Evolutionary conservation across 2,888 invertebrate genomes (phyloP).

Genomic region (Pyrrhia umbra): DNA sequence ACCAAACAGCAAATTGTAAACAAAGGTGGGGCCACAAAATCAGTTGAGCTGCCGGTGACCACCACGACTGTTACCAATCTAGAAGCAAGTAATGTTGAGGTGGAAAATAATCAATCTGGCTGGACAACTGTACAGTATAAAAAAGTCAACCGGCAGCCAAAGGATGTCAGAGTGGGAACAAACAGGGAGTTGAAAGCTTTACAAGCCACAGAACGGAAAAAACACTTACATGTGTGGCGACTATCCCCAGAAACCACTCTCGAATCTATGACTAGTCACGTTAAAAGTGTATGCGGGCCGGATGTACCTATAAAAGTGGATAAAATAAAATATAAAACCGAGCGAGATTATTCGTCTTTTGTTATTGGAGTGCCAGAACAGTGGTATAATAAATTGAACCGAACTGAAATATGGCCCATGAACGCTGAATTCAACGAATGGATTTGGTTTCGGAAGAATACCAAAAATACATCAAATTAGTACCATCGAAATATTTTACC

Average conservation of each 20-base stretch:
- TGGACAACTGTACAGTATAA: conserved; percentile 1
- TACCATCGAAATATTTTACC: neutral
- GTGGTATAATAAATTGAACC: neutral
- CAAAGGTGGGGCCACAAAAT: conserved; percentile 9
- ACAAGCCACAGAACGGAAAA: conserved; percentile 6
- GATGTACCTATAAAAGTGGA: conserved; percentile 5
- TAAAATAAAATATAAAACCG: conserved; percentile 8
- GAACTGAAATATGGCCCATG: neutral
- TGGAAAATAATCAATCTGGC: neutral
- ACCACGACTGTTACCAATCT: neutral
- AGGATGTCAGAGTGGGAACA: no score
- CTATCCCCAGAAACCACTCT: neutral
- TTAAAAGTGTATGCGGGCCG: conserved; percentile 5
- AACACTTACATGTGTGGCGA: no score
- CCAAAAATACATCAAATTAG: neutral
- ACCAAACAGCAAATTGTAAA: conserved; percentile 2
- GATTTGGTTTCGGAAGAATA: conserved; percentile 9
- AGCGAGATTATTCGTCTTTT: conserved; percentile 17
- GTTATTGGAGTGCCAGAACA: conserved; percentile 1
- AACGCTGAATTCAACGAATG: conserved; percentile 6
- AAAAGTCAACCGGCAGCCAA: neutral
- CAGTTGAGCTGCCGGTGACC: neutral
- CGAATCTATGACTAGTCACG: conserved; percentile 1
- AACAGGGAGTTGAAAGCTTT: conserved; percentile 14
- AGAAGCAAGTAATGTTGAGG: neutral